These are phyloP conservation scores for Sebastolobus altivelis DNA, from an alignment of 2,797 vertebrate genomes.

Conservation along the genomic window DNA sequence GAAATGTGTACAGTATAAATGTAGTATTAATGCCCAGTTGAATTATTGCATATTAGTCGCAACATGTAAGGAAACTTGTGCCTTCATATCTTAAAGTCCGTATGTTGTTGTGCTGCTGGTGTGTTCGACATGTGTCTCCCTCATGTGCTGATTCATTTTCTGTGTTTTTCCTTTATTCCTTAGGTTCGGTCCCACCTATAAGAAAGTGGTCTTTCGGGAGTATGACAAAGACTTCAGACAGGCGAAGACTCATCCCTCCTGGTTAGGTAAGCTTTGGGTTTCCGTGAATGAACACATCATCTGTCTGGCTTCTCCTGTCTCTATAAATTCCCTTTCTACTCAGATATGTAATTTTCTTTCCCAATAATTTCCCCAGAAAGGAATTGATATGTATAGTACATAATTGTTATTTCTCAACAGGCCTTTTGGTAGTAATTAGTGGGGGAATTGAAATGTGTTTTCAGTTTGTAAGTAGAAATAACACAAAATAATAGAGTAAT, in stretches of 20 bases:
- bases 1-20: not conserved
- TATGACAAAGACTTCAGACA: conserved; percentile 91
- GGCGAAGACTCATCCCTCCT: conserved; percentile 86
- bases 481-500: not conserved
- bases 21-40: not conserved
- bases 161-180: conserved; percentile 40
- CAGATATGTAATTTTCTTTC: not conserved
- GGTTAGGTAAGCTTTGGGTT: conserved; percentile 86
- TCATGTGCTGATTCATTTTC: conserved; percentile 15
- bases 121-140: not conserved
- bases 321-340: not conserved
- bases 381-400: not conserved
- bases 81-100: not conserved
- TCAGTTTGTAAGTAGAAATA: not conserved
- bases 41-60: conserved; percentile 1
- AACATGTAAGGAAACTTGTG: not conserved
- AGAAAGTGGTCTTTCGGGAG: conserved; percentile 95
- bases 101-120: not conserved
- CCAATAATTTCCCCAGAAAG: not conserved
- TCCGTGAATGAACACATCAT: not conserved
- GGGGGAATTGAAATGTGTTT: not conserved
- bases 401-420: not conserved
- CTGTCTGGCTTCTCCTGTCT: conserved; percentile 18
- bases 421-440: not conserved
- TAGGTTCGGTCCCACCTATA: conserved; percentile 83